Conservation (phyloP, 1,140 invertebrate species). For the Ceratina australensis region DNA sequence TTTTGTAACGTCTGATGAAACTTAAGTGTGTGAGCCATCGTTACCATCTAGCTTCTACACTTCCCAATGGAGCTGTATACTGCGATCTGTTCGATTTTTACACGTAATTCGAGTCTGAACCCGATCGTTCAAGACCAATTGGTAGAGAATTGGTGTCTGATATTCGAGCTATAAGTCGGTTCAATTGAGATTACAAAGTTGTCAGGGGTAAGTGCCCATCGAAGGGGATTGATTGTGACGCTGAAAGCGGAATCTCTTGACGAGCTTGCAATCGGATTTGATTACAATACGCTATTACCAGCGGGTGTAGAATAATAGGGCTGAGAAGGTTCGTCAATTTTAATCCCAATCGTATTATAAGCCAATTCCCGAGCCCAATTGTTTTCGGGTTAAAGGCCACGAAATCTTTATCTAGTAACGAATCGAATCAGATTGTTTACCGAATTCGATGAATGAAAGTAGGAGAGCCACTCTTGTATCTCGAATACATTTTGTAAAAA, state of each 20-base stretch:
- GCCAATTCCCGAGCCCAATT: constrained; percentile 12
- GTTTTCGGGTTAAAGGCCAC: too few relatives aligned
- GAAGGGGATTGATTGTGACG: too few relatives aligned
- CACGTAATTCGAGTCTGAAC: background rate
- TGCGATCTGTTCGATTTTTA: background rate
- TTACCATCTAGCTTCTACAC: too few relatives aligned
- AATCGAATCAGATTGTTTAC: background rate
- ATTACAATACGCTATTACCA: background rate
- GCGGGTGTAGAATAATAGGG: background rate
- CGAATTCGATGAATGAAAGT: background rate
- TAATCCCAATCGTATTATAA: constrained; percentile 29
- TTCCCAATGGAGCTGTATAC: too few relatives aligned
- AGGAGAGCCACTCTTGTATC: too few relatives aligned
- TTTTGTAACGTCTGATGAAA: too few relatives aligned
- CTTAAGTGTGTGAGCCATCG: too few relatives aligned
- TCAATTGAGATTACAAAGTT: background rate
- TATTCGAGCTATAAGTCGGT: background rate
- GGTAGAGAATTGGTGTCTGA: background rate
- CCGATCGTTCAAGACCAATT: constrained; percentile 18
- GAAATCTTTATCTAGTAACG: too few relatives aligned
- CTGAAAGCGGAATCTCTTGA: background rate
- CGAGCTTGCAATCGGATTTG: background rate
- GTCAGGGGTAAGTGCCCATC: too few relatives aligned
- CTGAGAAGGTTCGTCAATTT: background rate
- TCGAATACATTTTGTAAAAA: too few relatives aligned